Evolutionary conservation across 2,797 vertebrate genomes (phyloP), one percentile per base, ranked within the genome.

Genomic region (Paratrypauchen microcephalus): DNA sequence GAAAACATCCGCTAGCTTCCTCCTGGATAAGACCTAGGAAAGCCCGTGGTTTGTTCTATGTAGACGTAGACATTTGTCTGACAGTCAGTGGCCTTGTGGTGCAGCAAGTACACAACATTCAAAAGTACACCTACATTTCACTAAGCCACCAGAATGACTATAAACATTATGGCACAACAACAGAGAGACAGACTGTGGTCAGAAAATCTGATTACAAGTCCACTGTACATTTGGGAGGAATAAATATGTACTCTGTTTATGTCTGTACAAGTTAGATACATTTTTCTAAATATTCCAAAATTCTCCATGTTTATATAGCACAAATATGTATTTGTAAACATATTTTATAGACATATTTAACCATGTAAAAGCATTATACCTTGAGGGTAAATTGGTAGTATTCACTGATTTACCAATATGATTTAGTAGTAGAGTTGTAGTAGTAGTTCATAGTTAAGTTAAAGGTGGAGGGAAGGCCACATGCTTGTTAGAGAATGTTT

Each of bases 1-100:
- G 66, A 84, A 87, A 85, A 86, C 84, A 86, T 88, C 80, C n/a
- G 67, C 68, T 70, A 63, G 24, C 69, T 73, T 12, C 65, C 48
- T 65, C 12, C 45, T 50, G 52, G 70, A 78, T 79, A 71, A n/a
- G 69, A 84, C 85, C 84, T 1, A 86, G 90, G 87, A 91, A 92
- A 91, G 59, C 86, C 91, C 78, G 76, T 55, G 87, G 89, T 89
- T 77, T 64, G 8, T 56, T 57, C 63, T 16, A 71, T 74, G 76
- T 81, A 75, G 75, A 36, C 52, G 56, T 69, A 80, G 72, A 76
- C 76, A 70, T 80, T 69, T 76, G 71, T 26, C 0, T 71, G 67
- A 73, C 79, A 64, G 66, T 69, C 52, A 3, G 69, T 68, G 78
- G 77, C 41, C 52, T 50, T 77, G 86, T 83, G 86, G 87, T 71